These are phyloP conservation scores for Neolamprologus devosi DNA, from an alignment of 2,113 vertebrate genomes.

Conservation along the genomic window DNA sequence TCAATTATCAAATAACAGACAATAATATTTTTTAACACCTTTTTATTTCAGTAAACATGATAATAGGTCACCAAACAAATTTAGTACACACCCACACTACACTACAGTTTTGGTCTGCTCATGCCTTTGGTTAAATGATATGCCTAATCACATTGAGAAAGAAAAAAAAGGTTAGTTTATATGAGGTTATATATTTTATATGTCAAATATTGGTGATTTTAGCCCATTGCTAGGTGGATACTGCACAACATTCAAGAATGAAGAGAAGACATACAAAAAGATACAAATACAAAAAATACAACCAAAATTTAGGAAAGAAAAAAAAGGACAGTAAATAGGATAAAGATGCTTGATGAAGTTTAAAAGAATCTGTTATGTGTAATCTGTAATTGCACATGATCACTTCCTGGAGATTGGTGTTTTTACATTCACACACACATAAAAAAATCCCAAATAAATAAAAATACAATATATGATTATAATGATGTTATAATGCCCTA, in stretches of 20 bases:
- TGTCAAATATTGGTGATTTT: not conserved
- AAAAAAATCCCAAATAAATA: not conserved
- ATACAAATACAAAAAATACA: not conserved
- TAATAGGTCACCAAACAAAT: not conserved
- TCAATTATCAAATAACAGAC: not conserved
- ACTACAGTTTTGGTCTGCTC: not conserved
- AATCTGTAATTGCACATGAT: not conserved
- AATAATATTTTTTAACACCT: not conserved
- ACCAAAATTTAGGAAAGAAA: not conserved
- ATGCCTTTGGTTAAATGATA: fast-evolving
- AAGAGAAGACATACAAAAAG: not conserved
- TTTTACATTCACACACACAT: fast-evolving
- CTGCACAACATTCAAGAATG: not conserved
- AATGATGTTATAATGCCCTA: not conserved
- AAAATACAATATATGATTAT: not conserved
- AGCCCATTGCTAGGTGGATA: not conserved
- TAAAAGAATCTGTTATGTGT: not conserved
- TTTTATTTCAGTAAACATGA: not conserved
- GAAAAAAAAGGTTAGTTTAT: not conserved
- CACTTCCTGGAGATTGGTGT: fast-evolving
- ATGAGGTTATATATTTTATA: not conserved
- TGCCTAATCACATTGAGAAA: fast-evolving
- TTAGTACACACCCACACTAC: not conserved
- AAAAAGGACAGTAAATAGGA: not conserved
- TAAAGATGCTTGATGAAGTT: not conserved